These are phyloP conservation scores for Ammodytes dubius DNA, from an alignment of 2,113 vertebrate genomes.

Conservation along the genomic window DNA sequence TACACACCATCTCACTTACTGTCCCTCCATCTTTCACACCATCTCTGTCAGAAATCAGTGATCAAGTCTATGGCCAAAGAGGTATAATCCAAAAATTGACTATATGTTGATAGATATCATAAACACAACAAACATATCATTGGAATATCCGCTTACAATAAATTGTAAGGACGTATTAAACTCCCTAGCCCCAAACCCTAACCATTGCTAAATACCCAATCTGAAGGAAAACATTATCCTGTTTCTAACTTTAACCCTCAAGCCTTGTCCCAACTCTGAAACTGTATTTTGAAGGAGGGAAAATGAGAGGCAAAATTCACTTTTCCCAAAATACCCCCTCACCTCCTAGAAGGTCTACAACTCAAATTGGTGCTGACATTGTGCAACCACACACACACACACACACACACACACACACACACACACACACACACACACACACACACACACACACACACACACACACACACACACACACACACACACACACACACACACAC, in stretches of 20 bases:
- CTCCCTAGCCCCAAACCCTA: neutral
- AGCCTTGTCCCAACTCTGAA: neutral
- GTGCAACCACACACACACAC: conserved; percentile 1
- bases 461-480: conserved; percentile 27
- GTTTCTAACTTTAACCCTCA: conserved; percentile 12
- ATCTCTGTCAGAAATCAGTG: neutral
- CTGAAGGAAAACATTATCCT: neutral
- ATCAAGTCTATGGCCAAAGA: too few species aligned
- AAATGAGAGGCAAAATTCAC: neutral
- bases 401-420: conserved; percentile 2
- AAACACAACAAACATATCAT: neutral
- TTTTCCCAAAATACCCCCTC: conserved; percentile 12
- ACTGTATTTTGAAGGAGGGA: neutral
- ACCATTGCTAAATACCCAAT: neutral
- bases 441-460: conserved; percentile 13
- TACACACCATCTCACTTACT: neutral
- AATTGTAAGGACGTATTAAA: neutral
- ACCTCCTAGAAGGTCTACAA: conserved; percentile 28
- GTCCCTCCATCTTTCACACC: neutral
- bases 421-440: conserved; percentile 3
- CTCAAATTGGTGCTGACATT: neutral
- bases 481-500: conserved; percentile 10
- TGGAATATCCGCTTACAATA: neutral
- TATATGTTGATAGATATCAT: neutral
- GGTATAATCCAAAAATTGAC: neutral